Evolutionary conservation across 1,140 invertebrate genomes (phyloP).

Genomic region (Drosophila chauvacae): DNA sequence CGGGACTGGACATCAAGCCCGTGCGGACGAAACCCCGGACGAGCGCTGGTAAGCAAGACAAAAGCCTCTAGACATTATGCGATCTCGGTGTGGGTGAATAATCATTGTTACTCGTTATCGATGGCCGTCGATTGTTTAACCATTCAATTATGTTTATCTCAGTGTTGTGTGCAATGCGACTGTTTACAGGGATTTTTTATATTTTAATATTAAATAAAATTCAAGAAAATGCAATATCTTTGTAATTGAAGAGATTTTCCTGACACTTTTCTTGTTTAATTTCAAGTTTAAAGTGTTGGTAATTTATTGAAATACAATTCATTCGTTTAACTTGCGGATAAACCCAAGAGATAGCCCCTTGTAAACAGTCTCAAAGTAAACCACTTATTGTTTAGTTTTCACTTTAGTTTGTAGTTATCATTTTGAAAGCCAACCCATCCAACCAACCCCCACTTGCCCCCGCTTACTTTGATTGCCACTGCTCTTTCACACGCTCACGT

Average conservation of each 20-base stretch:
- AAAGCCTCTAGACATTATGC: conserved; percentile 66
- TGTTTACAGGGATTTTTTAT: not conserved
- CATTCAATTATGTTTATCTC: conserved; percentile 56
- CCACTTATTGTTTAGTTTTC: conserved; percentile 59
- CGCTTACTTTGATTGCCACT: conserved; percentile 37
- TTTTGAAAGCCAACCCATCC: conserved; percentile 31
- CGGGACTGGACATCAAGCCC: conserved; percentile 72
- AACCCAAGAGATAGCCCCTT: not conserved
- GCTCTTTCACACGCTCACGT: conserved; percentile 75
- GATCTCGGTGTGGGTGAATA: conserved; percentile 84
- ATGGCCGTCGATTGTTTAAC: conserved; percentile 46
- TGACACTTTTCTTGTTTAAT: not conserved
- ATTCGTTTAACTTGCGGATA: not conserved
- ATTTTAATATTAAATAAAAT: no score
- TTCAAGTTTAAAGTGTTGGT: not conserved
- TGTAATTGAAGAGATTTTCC: not conserved
- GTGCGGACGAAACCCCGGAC: conserved; percentile 84
- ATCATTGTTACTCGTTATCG: conserved; percentile 61
- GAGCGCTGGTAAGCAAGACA: conserved; percentile 85
- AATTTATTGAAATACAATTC: conserved; percentile 1
- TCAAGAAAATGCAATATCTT: not conserved
- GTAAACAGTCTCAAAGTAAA: conserved; percentile 29
- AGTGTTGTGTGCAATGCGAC: conserved; percentile 39
- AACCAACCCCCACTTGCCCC: not conserved
- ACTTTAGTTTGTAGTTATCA: conserved; percentile 53